Evolutionary conservation across 2,113 vertebrate species (phyloP).

Genomic region (Osmerus mordax): DNA sequence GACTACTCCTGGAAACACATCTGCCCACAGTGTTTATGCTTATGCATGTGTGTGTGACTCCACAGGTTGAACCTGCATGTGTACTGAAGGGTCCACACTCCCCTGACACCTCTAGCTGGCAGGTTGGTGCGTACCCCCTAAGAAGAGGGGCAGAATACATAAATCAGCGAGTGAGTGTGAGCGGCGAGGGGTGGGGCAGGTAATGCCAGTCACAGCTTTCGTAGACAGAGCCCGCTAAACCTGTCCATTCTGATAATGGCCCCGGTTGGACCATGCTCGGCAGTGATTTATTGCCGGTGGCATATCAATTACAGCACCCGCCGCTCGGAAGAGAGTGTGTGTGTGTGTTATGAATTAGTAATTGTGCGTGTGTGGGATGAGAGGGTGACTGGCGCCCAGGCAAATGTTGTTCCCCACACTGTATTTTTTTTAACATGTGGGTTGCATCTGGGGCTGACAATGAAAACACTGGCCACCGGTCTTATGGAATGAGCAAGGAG

Average conservation of each 20-base stretch:
- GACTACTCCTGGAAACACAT: no score
- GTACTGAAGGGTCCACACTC: no score
- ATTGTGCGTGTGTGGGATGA: neutral
- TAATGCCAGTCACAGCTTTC: slow-evolving; percentile 24
- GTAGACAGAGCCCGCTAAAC: slow-evolving; percentile 57
- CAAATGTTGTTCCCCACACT: slow-evolving; percentile 36
- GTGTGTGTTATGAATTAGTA: neutral
- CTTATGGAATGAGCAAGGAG: neutral
- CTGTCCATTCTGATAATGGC: slow-evolving; percentile 63
- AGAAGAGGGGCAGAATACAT: neutral
- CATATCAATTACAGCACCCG: slow-evolving; percentile 70
- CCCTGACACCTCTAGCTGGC: no score
- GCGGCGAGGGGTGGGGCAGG: neutral
- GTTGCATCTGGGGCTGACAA: slow-evolving; percentile 36
- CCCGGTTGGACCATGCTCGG: slow-evolving; percentile 33
- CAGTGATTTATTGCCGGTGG: slow-evolving; percentile 71
- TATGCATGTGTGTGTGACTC: no score
- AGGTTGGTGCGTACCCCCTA: neutral
- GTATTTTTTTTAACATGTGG: slow-evolving; percentile 49
- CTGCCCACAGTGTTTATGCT: no score
- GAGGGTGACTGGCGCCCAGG: slow-evolving; percentile 15
- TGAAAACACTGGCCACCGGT: no score
- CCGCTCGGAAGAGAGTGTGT: slow-evolving; percentile 20
- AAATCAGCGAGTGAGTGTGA: slow-evolving; percentile 28
- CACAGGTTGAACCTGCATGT: no score